phyloP scores from a whole-genome alignment of 2,797 vertebrate genomes.

The Catharus ustulatus region DNA sequence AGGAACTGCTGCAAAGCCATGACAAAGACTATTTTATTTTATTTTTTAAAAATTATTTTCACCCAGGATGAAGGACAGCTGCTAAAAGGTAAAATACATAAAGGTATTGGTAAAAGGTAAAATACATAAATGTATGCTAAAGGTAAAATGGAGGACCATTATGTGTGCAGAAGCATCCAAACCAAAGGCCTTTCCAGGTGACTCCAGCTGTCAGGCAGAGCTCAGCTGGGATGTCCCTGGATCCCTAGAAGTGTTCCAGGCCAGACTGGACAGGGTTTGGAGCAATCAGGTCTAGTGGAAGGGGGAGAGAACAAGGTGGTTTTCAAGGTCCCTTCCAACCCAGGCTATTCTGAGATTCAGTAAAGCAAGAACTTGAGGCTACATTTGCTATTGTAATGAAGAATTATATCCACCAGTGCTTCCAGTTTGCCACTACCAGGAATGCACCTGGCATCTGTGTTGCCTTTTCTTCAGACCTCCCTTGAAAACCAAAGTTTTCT shows the following conservation, averaged over 20 bases:
- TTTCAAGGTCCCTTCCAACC: not conserved
- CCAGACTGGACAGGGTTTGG: not conserved
- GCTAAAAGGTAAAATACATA: not conserved
- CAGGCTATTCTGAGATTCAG: not conserved
- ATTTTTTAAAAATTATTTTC: not conserved
- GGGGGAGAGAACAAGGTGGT: not conserved
- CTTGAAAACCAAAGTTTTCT: not conserved
- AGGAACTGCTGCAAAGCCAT: not conserved
- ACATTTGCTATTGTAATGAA: not conserved
- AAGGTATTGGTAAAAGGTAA: too few relatives aligned
- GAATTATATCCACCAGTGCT: not conserved
- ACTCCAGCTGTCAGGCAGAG: accelerated
- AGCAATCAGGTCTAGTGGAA: not conserved
- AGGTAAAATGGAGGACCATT: not conserved
- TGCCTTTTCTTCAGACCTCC: not conserved
- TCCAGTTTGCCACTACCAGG: not conserved
- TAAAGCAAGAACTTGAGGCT: not conserved
- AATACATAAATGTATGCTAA: not conserved
- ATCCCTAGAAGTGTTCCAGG: not conserved
- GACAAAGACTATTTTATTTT: not conserved
- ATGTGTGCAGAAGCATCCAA: not conserved
- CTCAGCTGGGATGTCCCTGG: not conserved
- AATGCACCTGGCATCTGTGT: not conserved
- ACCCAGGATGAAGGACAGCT: not conserved
- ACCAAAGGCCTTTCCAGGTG: not conserved